These are phyloP conservation scores for Phymorhynchus buccinoides DNA, from an alignment of 1,140 invertebrate species.

Conservation along the genomic window DNA sequence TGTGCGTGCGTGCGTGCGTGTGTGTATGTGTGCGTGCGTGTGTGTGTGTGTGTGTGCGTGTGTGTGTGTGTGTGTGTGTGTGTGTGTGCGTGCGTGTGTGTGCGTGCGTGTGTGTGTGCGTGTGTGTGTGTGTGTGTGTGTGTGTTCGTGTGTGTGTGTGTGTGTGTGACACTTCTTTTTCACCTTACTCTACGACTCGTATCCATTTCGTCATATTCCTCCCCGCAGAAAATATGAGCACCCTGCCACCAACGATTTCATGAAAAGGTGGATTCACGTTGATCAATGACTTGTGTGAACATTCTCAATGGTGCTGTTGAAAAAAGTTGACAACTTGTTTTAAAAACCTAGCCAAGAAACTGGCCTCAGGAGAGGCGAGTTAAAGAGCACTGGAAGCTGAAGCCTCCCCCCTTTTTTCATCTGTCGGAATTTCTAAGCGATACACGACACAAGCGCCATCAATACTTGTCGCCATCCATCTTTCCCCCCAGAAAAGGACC, in stretches of 20 bases:
- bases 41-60: conserved; percentile 19
- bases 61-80: conserved; percentile 17
- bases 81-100: conserved; percentile 15
- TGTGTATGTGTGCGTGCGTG: conserved; percentile 11
- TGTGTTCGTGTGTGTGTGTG: conserved; percentile 8
- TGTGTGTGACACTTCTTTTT: background rate
- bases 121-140: conserved; percentile 20
- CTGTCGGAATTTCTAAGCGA: background rate
- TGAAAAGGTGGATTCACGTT: background rate
- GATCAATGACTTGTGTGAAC: background rate
- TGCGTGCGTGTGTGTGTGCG: conserved; percentile 19
- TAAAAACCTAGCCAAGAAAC: background rate
- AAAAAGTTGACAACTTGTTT: background rate
- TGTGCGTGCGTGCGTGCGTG: background rate
- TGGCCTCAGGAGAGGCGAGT: background rate
- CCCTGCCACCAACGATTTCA: background rate
- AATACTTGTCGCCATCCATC: conserved; percentile 12
- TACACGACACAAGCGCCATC: background rate
- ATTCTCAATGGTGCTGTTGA: background rate
- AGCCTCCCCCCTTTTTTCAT: background rate
- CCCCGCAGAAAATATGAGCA: background rate
- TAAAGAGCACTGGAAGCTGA: background rate
- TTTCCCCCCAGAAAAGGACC: background rate
- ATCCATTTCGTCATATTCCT: background rate
- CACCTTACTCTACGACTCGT: background rate